A percentile compares a stretch with the other conserved stretches of the same genome.
phyloP scores from a whole-genome alignment of 1,140 invertebrate genomes.

The Chironomus striatipennis region DNA sequence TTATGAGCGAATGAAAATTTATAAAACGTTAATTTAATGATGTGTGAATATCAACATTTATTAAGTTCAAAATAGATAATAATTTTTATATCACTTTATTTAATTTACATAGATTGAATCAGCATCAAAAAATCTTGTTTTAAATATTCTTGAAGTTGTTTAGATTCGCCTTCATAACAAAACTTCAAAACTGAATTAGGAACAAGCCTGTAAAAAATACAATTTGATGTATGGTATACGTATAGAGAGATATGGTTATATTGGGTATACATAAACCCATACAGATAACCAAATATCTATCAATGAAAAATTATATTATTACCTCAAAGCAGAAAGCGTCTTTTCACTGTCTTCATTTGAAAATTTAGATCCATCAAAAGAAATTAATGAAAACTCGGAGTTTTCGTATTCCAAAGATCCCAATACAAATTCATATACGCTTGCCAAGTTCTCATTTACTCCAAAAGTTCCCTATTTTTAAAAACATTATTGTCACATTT shows the following conservation, averaged over 20 bases:
- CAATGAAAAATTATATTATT: background rate
- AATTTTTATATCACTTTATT: too few species aligned
- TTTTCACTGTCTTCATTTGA: conserved; percentile 51
- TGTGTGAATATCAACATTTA: too few species aligned
- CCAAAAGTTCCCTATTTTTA: conserved; percentile 66
- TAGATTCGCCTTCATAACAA: conserved; percentile 45
- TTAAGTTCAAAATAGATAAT: too few species aligned
- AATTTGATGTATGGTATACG: too few species aligned
- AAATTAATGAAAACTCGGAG: conserved; percentile 55
- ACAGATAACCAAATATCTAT: background rate
- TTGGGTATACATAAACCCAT: background rate
- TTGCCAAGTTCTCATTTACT: conserved; percentile 61
- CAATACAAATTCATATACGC: conserved; percentile 62
- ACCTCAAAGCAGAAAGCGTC: conserved; percentile 55
- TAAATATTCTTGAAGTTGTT: conserved; percentile 51
- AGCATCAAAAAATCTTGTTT: conserved; percentile 66
- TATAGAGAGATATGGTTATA: too few species aligned
- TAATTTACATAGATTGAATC: conserved; percentile 49
- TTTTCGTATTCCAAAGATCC: conserved; percentile 58
- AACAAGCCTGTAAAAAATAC: conserved; percentile 48
- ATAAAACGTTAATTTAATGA: too few species aligned
- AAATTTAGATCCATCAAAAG: conserved; percentile 54
- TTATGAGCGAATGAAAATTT: too few species aligned
- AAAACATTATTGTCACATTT: conserved; percentile 25
- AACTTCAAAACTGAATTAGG: conserved; percentile 67